Base-by-base conservation (phyloP, 2,797 vertebrate genomes). In the Phoxinus dragarum region DNA sequence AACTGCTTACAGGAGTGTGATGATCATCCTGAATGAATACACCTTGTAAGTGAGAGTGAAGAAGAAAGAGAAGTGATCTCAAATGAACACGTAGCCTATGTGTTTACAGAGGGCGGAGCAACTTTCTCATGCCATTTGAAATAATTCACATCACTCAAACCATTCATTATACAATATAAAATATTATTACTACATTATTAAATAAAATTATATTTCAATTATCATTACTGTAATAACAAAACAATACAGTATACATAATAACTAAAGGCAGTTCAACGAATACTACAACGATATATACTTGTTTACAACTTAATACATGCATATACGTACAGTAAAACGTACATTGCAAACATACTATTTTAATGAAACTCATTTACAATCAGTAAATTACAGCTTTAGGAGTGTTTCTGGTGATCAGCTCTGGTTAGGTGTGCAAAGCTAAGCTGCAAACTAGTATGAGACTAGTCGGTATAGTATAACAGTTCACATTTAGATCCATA, bases 91-190 rank as follows among this genome's bases (percentile, higher is more conserved):
- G 81, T 83, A 49, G 14, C 4, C 47, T 16, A 27, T 11, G 49
- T 86, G 31, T 84, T 84, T 80, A 69, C 67, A 79, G 38, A 81
- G 38, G 64, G 81, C 16, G 69, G 82, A 82, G 76, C 67, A 11
- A 86, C 72, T 67, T n/a, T 76, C 64, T 76, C 8, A 9, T 19
- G n/a, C 11, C 16, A 31, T 44, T 34, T 38, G 10, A 40, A 16
- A 56, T 0, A 14, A 34, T 44, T 44, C 27, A 31, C 38, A 79
- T 64, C 38, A n/a, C 52, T 71, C 36, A 17, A 49, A 49, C 14
- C 4, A 49, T 16, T 49, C 47, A 16, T 16, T 8, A 27, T 27
- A 14, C 17, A 17, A 38, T 38, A 40, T 40, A 40, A 6, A 44
- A 9, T 54, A 16, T 27, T 14, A 34, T 16, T 8, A 34, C 31